Evolutionary conservation across 2,113 vertebrate genomes (phyloP).

Genomic region (Coregonus clupeaformis): DNA sequence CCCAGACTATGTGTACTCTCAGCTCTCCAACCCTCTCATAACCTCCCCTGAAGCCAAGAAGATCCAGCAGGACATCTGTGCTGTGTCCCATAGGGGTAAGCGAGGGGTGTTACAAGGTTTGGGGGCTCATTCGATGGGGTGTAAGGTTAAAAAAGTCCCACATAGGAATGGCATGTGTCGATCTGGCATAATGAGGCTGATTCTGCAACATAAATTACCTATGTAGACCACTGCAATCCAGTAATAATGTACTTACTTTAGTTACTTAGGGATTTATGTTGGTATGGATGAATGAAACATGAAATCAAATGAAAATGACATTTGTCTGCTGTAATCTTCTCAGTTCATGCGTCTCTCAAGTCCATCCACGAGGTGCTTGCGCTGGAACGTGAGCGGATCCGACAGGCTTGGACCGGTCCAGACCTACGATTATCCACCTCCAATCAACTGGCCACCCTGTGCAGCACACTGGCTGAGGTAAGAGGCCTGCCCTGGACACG

Average conservation of each 20-base stretch:
- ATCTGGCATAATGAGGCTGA: not conserved
- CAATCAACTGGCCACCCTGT: constrained; percentile 69
- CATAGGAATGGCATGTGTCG: not conserved
- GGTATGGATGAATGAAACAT: too few species aligned
- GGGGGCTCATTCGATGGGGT: not conserved
- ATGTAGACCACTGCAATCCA: too few species aligned
- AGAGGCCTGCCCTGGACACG: not conserved
- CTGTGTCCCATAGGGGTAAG: constrained; percentile 82
- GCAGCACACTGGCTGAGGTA: constrained; percentile 73
- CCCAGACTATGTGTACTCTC: constrained; percentile 81
- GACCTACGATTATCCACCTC: constrained; percentile 68
- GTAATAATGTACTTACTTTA: too few species aligned
- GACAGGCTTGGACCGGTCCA: constrained; percentile 69
- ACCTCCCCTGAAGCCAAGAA: constrained; percentile 82
- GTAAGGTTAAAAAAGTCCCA: not conserved
- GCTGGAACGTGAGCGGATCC: constrained; percentile 70
- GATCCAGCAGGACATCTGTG: constrained; percentile 85
- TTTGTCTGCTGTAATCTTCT: not conserved
- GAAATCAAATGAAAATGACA: not conserved
- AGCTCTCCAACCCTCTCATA: constrained; percentile 79
- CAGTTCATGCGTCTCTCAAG: constrained; percentile 72
- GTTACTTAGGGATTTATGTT: too few species aligned
- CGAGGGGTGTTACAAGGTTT: not conserved
- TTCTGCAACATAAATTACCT: not conserved
- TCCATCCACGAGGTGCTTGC: constrained; percentile 67